Evolutionary conservation across 2,888 invertebrate species (phyloP), one percentile per base, ranked within the genome.

Genomic region (Eurois occulta): DNA sequence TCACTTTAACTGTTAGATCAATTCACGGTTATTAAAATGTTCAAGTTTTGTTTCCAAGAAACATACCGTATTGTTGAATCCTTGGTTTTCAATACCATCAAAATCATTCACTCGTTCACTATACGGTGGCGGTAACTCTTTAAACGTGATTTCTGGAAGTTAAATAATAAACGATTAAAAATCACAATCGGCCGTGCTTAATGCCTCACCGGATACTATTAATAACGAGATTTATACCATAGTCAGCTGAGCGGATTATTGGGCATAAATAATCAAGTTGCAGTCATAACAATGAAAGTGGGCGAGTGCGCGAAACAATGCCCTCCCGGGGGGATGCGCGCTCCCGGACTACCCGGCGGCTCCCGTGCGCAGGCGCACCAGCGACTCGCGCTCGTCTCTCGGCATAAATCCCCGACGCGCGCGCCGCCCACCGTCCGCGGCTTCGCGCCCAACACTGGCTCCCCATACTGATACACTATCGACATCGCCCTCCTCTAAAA

Each of bases 111-210:
- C 94, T 89, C 93, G 94, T 90, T 94, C 95, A 89, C 92, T 92
- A 89, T 96, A 96, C 58, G 96, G 95, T 80, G 96, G 96, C 89
- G 96, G 96, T 86, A 93, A 91, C 77, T 95, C 95, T 91, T 95
- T 96, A 85, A 92, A 90, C 82, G 92, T 91, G 82, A 95, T 92
- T 91, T 95, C 96, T 96, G 95, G 72, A 93, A 94, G 89, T 87
- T 89, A 87, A 91, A 91, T 88, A 90, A 88, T 84, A 87, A 88
- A 84, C 89, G 80, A 90, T 90, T 91, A 90, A 90, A 90, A 91
- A 90, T 87, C 86, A 93, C 92, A 92, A 92, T 92, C 90, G 91
- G 84, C 90, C 91, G 91, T 91, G 41, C 76, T 82, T 75, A 91
- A 92, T 88, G 91, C 89, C 84, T 86, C 79, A 79, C 85, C 88